phyloP scores from a whole-genome alignment of 2,113 vertebrate genomes.

The Emydura subglobosa region DNA sequence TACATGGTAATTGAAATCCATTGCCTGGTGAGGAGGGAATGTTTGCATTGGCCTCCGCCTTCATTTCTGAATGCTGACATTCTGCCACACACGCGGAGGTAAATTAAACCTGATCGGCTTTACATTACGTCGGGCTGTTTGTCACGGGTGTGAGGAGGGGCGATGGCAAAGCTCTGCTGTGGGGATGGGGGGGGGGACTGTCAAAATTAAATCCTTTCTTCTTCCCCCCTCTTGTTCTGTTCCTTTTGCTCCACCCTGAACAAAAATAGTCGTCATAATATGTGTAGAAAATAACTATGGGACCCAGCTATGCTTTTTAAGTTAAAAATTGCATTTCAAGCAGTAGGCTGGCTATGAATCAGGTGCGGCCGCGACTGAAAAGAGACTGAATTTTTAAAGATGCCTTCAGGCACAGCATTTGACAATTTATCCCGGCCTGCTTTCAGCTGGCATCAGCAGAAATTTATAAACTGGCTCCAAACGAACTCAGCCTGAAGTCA shows the following conservation, averaged over 20 bases:
- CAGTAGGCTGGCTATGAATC: constrained; percentile 25
- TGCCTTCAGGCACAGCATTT: constrained; percentile 29
- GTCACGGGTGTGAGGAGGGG: not conserved
- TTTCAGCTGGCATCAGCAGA: not conserved
- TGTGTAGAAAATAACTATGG: not conserved
- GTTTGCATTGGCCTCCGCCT: constrained; percentile 28
- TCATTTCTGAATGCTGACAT: not conserved
- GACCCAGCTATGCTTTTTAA: not conserved
- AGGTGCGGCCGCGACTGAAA: not conserved
- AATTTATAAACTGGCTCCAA: not conserved
- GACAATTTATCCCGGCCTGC: constrained; percentile 43
- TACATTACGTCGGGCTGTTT: not conserved
- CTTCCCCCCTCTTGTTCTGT: not conserved
- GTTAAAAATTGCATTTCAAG: constrained; percentile 51
- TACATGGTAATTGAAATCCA: constrained; percentile 58
- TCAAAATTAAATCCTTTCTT: not conserved
- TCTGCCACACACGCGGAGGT: not conserved
- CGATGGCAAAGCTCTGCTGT: not conserved
- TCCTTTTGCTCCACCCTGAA: not conserved
- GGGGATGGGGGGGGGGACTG: not conserved
- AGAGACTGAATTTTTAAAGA: not conserved
- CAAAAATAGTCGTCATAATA: not conserved
- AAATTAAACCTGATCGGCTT: constrained; percentile 12
- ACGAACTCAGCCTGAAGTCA: not conserved
- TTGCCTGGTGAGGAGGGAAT: constrained; percentile 46